Conservation (phyloP, 2,797 vertebrate genomes). For the Capromys pilorides region DNA sequence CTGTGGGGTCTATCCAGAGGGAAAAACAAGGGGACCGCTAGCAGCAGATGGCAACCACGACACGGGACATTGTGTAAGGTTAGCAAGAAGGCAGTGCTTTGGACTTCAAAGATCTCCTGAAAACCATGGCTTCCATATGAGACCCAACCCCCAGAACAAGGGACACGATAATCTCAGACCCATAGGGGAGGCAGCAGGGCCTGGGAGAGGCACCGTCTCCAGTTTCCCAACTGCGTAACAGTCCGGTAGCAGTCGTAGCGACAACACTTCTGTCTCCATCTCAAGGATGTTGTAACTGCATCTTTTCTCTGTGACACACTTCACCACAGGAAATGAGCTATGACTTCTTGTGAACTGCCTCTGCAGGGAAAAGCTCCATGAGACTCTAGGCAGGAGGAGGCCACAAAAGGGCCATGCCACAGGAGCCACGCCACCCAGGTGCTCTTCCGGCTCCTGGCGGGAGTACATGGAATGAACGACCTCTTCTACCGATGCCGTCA, state of each 20-base stretch:
- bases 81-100: neutral
- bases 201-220: neutral
- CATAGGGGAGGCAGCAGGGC: neutral
- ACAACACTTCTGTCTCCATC: fast-evolving
- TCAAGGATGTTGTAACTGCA: fast-evolving
- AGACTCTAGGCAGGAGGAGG: fast-evolving
- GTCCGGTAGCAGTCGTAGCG: neutral
- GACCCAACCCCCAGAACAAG: neutral
- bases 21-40: neutral
- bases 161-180: neutral
- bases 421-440: fast-evolving
- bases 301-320: too few species aligned
- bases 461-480: too few species aligned
- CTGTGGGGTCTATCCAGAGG: neutral
- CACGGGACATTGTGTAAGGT: neutral
- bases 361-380: neutral
- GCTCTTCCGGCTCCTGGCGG: fast-evolving
- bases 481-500: too few species aligned
- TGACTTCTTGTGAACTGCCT: neutral
- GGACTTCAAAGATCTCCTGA: neutral
- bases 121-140: neutral
- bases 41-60: neutral
- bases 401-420: neutral
- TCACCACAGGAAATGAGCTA: too few species aligned
- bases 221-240: neutral